Percentiles rank a stretch among this genome's conserved stretches.
Conservation (phyloP, 2,113 vertebrate genomes). For the Accipiter virgatus region DNA sequence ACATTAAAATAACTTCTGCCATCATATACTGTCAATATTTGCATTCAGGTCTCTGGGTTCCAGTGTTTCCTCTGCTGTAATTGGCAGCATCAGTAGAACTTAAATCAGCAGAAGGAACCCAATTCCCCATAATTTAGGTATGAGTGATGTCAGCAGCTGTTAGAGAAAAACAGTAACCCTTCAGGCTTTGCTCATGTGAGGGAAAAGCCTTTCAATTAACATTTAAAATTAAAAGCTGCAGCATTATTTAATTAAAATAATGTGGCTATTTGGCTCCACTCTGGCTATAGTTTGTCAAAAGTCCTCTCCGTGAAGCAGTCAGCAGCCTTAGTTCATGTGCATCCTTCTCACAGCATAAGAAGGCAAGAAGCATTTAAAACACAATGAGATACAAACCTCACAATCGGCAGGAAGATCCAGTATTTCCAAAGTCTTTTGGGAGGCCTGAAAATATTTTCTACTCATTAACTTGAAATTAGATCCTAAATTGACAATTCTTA, state of each 20-base stretch:
- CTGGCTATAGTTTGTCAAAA: background rate
- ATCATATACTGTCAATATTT: background rate
- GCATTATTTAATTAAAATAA: conserved; percentile 29
- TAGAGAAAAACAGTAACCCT: background rate
- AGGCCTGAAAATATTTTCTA: background rate
- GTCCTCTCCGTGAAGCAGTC: background rate
- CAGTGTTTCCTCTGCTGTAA: background rate
- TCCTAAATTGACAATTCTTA: background rate
- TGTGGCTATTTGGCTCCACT: background rate
- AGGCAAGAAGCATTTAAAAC: background rate
- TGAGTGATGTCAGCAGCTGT: background rate
- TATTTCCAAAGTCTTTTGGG: background rate
- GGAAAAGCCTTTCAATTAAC: conserved; percentile 17
- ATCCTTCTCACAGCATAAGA: background rate
- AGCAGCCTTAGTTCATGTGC: background rate
- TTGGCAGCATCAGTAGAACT: background rate
- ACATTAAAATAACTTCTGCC: background rate
- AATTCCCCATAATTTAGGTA: background rate
- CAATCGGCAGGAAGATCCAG: background rate
- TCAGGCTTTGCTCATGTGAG: background rate
- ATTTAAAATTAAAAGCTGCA: conserved; percentile 27
- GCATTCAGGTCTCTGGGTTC: background rate
- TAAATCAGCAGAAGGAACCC: background rate
- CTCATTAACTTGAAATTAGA: background rate
- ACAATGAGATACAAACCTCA: background rate